These are phyloP conservation scores for Parauchenoglanis ngamensis DNA, from an alignment of 2,797 vertebrate genomes.

Conservation along the genomic window DNA sequence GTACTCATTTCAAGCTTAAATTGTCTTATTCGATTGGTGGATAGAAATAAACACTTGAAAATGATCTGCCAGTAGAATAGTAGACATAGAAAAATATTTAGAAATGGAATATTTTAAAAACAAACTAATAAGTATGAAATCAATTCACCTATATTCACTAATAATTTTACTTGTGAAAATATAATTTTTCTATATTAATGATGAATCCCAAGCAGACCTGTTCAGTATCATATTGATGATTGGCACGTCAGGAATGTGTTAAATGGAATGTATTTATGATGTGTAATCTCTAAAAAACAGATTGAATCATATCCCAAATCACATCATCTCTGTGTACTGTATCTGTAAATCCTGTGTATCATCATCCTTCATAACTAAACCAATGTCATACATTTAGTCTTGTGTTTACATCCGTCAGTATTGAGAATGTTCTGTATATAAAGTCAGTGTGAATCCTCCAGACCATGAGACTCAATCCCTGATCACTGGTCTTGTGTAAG, in stretches of 20 bases:
- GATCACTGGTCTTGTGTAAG: conserved; percentile 19
- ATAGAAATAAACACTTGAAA: background rate
- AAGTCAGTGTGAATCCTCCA: conserved; percentile 3
- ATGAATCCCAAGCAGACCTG: background rate
- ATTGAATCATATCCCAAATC: conserved; percentile 21
- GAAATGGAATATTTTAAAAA: background rate
- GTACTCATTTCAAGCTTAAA: background rate
- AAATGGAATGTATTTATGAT: conserved; percentile 2
- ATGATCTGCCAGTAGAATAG: background rate
- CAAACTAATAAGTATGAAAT: conserved; percentile 49
- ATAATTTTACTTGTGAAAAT: background rate
- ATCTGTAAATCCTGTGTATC: background rate
- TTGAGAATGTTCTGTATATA: background rate
- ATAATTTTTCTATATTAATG: background rate
- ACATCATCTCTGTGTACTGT: background rate
- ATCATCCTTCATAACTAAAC: background rate
- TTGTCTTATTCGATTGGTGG: background rate
- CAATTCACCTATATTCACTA: background rate
- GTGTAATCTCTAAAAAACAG: conserved; percentile 5
- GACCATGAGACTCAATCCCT: conserved; percentile 1
- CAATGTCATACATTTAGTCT: background rate
- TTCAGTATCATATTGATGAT: background rate
- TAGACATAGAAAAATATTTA: background rate
- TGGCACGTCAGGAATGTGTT: background rate
- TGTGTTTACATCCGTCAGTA: background rate